Evolutionary conservation across 2,888 invertebrate genomes (phyloP), one percentile per base, ranked within the genome.

Genomic region (Tryphoninae sp.): DNA sequence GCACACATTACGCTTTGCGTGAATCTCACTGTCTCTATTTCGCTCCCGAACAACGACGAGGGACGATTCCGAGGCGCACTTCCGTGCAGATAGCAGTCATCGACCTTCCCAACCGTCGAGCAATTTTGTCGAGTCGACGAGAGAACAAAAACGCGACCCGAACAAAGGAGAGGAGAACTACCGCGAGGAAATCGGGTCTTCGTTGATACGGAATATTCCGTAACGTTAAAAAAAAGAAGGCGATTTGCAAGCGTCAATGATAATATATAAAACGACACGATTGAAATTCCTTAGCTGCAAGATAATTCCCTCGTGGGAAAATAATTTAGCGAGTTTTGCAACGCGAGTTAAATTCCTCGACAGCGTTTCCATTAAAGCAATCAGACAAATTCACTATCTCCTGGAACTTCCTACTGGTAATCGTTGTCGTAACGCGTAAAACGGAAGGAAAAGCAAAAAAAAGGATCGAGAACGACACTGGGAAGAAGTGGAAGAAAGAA

Each of bases 41-140:
- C 8, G 13, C 16, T 26, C n/a, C 9, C 33, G 22, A 62, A 62
- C 33, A 61, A 76, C 61, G 22, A 78, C 59, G 23, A 33, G 40
- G 51, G 45, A 72, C 72, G 58, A 59, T 62, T 55, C 53, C 23
- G 19, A 64, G 55, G 33, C 62, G 40, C 51, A 78, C 49, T 71
- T 72, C 65, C 72, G 65, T n/a, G 59, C 59, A 59, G 62, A 67
- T 26, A 65, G 78, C 40, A 78, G 72, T 76, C 76, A 76, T 76
- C 68, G 68, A 76, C 76, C 76, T 68, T 76, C 51, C 13, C 71
- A 23, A 65, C 13, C 13, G 13, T 9, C 49, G 55, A 33, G 61
- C 19, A 53, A 61, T 69, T 69, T 40, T 40, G 40, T 22, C 53
- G 42, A 55, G 51, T 61, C 59, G 58, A 65, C 40, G 65, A 26